Base-by-base conservation (phyloP, 1,140 invertebrate genomes). In the Capitella teleta region DNA sequence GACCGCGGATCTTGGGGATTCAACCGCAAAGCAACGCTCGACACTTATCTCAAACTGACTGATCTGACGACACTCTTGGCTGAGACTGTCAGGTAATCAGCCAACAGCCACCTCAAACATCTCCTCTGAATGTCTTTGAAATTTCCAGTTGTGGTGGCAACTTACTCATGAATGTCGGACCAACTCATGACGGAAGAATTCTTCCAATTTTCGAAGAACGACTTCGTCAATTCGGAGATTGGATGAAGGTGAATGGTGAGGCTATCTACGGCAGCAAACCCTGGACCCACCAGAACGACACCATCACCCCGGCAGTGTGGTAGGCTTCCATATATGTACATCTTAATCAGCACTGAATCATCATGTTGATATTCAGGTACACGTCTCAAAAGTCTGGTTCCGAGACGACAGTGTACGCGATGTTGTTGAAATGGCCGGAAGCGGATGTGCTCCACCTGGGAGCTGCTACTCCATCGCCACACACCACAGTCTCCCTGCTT, bases 141-240 rank as follows among this genome's bases (percentile, higher is more conserved):
- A 21, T 38, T n/a, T 4, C 10, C 38, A 87, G 86, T 53, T 89
- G 84, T 63, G 86, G 86, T 68, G 88, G 87, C 21, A 95, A 95
- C 72, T 73, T 88, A 10, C 64, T 94, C 5, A 80, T 95, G 58
- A 95, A 95, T 66, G 78, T 95, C 52, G 89, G 91, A 1, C 91
- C 92, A 8, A 89, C 88, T 0, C 84, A 83, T 61, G 85, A 91
- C 57, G 92, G 92, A 2, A 81, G 78, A 2, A 93, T 97, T 48
- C 62, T 77, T 8, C 85, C 88, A 8, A 87, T 97, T 60, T 94
- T 86, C 69, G 82, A 95, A 75, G 88, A 96, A 61, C 75, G 91
- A 52, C 73, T 97, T 0, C 63, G 76, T 3, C 66, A 78, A 57
- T 37, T 79, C 16, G 82, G 83, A 32, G 52, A 66, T 8, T 94